These are phyloP conservation scores for Gasterosteus aculeatus DNA, from an alignment of 2,113 vertebrate species.

Conservation along the genomic window DNA sequence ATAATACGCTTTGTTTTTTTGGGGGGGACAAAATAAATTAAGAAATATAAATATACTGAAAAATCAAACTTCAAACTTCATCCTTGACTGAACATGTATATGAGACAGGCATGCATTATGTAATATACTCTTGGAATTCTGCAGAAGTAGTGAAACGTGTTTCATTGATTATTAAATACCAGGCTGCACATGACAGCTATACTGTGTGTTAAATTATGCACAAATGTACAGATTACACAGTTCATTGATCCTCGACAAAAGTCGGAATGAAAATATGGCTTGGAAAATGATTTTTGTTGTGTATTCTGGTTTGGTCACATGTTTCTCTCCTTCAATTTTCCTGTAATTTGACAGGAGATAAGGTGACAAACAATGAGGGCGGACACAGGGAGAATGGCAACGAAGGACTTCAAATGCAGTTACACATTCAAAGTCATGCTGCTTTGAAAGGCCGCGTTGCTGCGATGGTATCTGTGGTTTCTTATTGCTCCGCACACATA, in stretches of 20 bases:
- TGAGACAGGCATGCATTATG: not conserved
- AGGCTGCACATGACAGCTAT: not conserved
- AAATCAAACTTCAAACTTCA: no score
- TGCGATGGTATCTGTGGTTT: not conserved
- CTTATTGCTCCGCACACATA: not conserved
- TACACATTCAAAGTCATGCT: not conserved
- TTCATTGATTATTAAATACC: not conserved
- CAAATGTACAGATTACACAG: not conserved
- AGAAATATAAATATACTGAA: no score
- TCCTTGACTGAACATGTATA: not conserved
- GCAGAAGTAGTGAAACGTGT: not conserved
- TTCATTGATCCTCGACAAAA: not conserved
- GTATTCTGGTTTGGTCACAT: not conserved
- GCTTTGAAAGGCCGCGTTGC: not conserved
- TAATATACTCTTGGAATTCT: not conserved
- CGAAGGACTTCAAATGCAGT: not conserved
- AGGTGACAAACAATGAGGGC: not conserved
- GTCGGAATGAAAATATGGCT: not conserved
- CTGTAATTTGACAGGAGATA: not conserved
- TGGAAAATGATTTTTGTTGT: no score
- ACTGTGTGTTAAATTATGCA: not conserved
- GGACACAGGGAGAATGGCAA: not conserved
- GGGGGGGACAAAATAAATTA: no score
- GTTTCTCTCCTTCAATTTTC: not conserved
- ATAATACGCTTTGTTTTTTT: not conserved